Evolutionary conservation across 2,113 vertebrate species (phyloP), one percentile per base, ranked within the genome.

Genomic region (Scophthalmus maximus): DNA sequence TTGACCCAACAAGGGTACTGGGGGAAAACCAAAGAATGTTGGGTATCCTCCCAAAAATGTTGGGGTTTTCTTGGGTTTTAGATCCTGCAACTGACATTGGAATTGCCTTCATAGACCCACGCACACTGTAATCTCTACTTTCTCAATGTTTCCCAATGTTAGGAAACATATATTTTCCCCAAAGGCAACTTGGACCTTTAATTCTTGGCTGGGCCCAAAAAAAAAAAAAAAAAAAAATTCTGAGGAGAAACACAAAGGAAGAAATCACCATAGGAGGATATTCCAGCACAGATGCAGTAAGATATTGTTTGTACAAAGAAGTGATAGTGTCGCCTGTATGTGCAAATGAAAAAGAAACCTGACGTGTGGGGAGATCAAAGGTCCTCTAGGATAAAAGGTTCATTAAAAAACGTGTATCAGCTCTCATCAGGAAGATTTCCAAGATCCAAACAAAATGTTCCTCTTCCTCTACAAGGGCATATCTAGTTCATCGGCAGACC

Each of bases 401-500:
- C 79, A 80, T 73, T 74, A 68, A 60, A n/a, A 79, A 69, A 68
- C 53, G 14, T 49, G 25, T 22, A 38, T 68, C 40, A 1, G 4
- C 56, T 79, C 42, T 77, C 60, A 64, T 27, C 29, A 30, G 18
- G 63, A 60, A 49, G 29, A 27, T 25, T 22, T 78, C 65, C 40
- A 46, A 46, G 17, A 46, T 18, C 17, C 34, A 46, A 77, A 69
- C n/a, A 66, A 75, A 81, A 51, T 32, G 25, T 76, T 84, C 46
- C 29, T 53, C 52, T 62, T 84, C 55, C 79, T 89, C 55, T 86
- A 85, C 77, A 87, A 82, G 76, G 82, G 6, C 68, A 79, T 83
- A 77, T 80, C 62, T 83, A 66, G 29, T 51, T 68, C 6, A 17
- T 36, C 25, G 6, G 49, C 17, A 72, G 76, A 52, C 69, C 30